A percentile compares a stretch with the other conserved stretches of the same genome.
These are phyloP conservation scores for Globodera rostochiensis DNA, from an alignment of 1,140 invertebrate species.

Conservation along the genomic window DNA sequence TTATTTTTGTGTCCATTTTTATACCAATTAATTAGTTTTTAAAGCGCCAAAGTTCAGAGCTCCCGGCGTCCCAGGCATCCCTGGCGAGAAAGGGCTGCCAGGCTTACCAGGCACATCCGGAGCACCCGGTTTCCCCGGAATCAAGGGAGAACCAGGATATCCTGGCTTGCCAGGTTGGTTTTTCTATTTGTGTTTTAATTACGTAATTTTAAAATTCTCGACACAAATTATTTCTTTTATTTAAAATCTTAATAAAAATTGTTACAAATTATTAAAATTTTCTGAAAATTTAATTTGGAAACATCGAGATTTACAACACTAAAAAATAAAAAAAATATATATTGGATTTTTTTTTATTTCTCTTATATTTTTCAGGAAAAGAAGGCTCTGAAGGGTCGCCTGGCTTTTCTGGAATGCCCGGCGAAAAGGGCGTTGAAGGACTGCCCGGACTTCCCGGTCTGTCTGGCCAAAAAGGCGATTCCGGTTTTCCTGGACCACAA, in stretches of 20 bases:
- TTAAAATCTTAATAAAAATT: no score
- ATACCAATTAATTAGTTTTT: no score
- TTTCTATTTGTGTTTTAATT: no score
- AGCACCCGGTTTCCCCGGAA: conserved; percentile 54
- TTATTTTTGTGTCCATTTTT: no score
- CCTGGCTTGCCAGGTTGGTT: conserved; percentile 47
- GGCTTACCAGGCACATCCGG: conserved; percentile 57
- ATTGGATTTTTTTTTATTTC: neutral
- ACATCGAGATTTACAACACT: no score
- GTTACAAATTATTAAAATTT: no score
- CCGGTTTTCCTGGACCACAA: conserved; percentile 56
- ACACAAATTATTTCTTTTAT: no score
- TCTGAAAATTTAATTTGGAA: no score
- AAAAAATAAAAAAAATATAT: neutral
- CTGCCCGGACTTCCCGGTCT: conserved; percentile 40
- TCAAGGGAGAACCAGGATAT: conserved; percentile 59
- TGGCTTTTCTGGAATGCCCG: conserved; percentile 29
- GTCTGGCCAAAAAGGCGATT: conserved; percentile 54
- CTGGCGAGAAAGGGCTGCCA: conserved; percentile 59
- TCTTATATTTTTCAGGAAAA: conserved; percentile 23
- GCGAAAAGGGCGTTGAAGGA: conserved; percentile 32
- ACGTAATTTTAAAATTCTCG: conserved; percentile 25
- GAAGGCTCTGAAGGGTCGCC: conserved; percentile 40
- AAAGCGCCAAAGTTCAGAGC: neutral
- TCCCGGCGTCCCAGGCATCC: conserved; percentile 49